Evolutionary conservation across 2,888 invertebrate species (phyloP).

Genomic region (Cyclophora albipunctata): DNA sequence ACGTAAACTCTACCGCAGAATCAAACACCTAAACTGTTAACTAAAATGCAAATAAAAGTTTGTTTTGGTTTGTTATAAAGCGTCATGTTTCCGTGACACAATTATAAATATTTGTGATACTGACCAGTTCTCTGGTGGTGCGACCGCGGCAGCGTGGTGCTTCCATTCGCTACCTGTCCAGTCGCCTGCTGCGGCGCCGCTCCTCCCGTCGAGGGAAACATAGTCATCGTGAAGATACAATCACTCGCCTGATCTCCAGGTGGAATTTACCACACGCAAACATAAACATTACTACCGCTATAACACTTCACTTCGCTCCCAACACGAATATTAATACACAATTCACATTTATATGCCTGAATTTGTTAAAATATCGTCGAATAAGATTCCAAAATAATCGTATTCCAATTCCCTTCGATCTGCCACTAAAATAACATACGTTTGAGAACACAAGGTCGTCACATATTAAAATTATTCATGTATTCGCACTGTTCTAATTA

Average conservation of each 20-base stretch:
- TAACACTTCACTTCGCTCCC: constrained; percentile 9
- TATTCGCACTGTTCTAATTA: constrained; percentile 21
- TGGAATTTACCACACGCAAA: constrained; percentile 56
- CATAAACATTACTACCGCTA: constrained; percentile 58
- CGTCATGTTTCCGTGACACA: too few relatives aligned
- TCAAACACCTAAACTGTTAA: too few relatives aligned
- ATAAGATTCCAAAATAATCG: constrained; percentile 1
- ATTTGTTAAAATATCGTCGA: constrained; percentile 2
- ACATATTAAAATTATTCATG: constrained; percentile 26
- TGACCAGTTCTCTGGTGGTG: constrained; percentile 70
- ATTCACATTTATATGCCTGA: constrained; percentile 1
- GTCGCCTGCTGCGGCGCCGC: constrained; percentile 64
- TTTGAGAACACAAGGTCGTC: constrained; percentile 53
- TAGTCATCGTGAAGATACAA: constrained; percentile 50
- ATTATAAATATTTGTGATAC: not conserved
- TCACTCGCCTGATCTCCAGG: constrained; percentile 59
- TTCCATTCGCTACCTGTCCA: constrained; percentile 64
- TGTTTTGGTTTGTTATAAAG: not conserved
- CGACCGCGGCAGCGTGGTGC: constrained; percentile 65
- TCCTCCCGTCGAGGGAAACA: constrained; percentile 63
- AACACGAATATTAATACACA: constrained; percentile 1
- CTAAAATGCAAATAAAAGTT: not conserved
- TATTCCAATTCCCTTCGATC: constrained; percentile 34
- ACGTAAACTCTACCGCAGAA: too few relatives aligned
- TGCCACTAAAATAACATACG: constrained; percentile 52